Evolutionary conservation across 2,113 vertebrate genomes (phyloP), one percentile per base, ranked within the genome.

Genomic region (Paratilapia polleni): DNA sequence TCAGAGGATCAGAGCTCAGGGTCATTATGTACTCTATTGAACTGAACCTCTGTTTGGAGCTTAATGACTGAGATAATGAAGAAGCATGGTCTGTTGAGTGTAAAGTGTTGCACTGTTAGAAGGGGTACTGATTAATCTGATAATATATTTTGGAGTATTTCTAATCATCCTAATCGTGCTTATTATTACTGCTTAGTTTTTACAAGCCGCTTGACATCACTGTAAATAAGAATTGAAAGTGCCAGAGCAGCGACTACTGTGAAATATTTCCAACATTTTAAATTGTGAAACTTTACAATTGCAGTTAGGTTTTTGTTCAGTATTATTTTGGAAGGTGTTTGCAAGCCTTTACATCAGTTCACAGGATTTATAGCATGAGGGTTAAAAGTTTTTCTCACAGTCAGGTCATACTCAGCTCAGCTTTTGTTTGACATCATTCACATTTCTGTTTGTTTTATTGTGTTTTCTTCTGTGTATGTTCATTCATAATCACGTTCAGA

Each of bases 401-500:
- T 52, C 24, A 52, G 26, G 26, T 73, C 24, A 52, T 52, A 73
- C 47, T 77, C 15, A 20, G 5, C 1, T 68, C 13, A 43, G 49
- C 59, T 5, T 13, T 74, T 11, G 6, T 36, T 20, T 73, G 2
- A 56, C 9, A 4, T 70, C 22, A 4, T 73, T 86, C 47, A 75
- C 60, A 47, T 78, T 70, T 74, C 17, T 78, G 5, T 61, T 80
- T 79, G 31, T 10, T 90, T 80, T 87, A 4, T 87, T 73, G 31
- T 57, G 56, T 54, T 61, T 26, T 88, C 54, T 76, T 36, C 74
- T 83, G 9, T 80, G n/a, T 88, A 1, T 78, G 57, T 87, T 28
- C 54, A 6, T 68, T 43, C 81, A 52, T 52, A 11, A 4, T 56
- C 41, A 1, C 78, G 52, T 85, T 57, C 94, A 99, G 98, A 98